Percentiles rank a stretch among this genome's conserved stretches.
phyloP scores from a whole-genome alignment of 2,113 vertebrate genomes.

The Paradisaea rubra region DNA sequence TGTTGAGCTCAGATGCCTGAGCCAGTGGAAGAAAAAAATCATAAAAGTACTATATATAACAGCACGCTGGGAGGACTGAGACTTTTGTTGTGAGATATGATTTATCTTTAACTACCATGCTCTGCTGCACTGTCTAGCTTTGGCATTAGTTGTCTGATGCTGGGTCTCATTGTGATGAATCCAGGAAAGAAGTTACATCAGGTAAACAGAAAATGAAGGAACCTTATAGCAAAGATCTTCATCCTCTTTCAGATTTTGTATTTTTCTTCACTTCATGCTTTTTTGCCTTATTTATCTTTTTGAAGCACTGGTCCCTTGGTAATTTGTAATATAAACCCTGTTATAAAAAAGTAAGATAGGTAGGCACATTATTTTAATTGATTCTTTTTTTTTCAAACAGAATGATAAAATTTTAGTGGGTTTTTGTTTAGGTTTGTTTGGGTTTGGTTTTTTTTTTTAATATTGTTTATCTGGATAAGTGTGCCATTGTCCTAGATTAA shows the following conservation, averaged over 20 bases:
- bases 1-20: background rate
- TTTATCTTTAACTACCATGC: background rate
- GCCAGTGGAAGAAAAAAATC: background rate
- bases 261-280: background rate
- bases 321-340: background rate
- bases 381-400: background rate
- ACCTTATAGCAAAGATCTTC: background rate
- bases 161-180: background rate
- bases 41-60: background rate
- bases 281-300: background rate
- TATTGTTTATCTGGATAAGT: background rate
- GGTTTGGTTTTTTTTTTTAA: background rate
- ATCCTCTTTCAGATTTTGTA: background rate
- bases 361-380: background rate
- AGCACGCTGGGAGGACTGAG: background rate
- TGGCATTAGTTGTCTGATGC: background rate
- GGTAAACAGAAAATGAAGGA: background rate
- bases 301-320: background rate
- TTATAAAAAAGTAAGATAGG: background rate
- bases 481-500: background rate
- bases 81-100: background rate
- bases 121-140: background rate
- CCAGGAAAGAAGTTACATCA: background rate
- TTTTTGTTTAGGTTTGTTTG: accelerated
- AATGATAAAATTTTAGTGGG: background rate